A percentile compares a stretch with the other conserved stretches of the same genome.
These are phyloP conservation scores for Ceyx cyanopectus DNA, from an alignment of 2,113 vertebrate species.

Conservation along the genomic window DNA sequence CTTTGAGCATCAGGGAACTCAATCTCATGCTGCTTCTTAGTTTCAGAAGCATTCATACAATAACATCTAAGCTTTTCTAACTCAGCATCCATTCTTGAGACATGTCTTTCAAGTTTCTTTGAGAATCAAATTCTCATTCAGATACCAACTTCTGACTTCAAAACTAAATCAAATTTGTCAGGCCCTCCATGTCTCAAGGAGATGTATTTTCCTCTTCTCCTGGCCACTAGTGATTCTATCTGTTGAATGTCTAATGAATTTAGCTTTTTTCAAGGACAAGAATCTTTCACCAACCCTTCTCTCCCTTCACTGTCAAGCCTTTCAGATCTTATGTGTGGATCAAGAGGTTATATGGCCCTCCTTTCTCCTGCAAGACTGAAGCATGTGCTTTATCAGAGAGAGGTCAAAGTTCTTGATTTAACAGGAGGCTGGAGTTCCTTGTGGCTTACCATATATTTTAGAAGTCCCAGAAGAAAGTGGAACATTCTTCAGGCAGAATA, in stretches of 20 bases:
- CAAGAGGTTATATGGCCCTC: background rate
- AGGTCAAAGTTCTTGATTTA: slow-evolving; percentile 50
- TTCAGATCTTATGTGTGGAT: background rate
- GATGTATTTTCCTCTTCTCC: slow-evolving; percentile 27
- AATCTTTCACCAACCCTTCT: background rate
- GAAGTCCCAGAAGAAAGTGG: slow-evolving; percentile 40
- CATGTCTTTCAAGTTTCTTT: slow-evolving; percentile 46
- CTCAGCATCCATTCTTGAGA: slow-evolving; percentile 33
- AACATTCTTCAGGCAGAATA: slow-evolving; percentile 43
- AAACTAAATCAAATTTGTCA: slow-evolving; percentile 32
- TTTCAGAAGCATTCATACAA: slow-evolving; percentile 12
- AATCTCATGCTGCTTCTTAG: slow-evolving; percentile 30
- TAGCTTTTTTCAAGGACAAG: slow-evolving; percentile 35
- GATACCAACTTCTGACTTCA: slow-evolving; percentile 51
- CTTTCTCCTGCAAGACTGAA: slow-evolving; percentile 17
- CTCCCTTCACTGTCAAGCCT: background rate
- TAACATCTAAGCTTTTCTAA: slow-evolving; percentile 32
- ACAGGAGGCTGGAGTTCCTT: slow-evolving; percentile 39
- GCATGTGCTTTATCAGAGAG: background rate
- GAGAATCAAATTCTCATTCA: slow-evolving; percentile 51
- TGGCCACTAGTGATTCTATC: slow-evolving; percentile 11
- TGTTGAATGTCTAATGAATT: slow-evolving; percentile 60
- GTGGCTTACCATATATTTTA: slow-evolving; percentile 4
- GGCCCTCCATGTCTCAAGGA: slow-evolving; percentile 28
- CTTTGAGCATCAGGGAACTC: slow-evolving; percentile 33